Evolutionary conservation across 2,797 vertebrate genomes (phyloP).

Genomic region (Sandelia bainsii): DNA sequence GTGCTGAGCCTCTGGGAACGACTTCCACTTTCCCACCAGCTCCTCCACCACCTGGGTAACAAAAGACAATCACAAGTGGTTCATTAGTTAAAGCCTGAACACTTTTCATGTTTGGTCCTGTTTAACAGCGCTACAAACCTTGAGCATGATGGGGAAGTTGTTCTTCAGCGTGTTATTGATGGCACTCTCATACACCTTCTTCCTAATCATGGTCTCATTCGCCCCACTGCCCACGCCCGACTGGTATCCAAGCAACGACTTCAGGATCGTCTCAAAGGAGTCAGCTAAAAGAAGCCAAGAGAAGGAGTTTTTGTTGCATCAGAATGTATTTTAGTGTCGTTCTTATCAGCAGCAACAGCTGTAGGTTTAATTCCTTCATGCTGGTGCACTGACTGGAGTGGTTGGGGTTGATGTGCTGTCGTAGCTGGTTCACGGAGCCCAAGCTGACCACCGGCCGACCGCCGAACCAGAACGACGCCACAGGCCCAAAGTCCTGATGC

Average conservation of each 20-base stretch:
- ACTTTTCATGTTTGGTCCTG: accelerated
- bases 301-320: background rate
- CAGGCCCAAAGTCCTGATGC: conserved; percentile 91
- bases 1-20: conserved; percentile 91
- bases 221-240: conserved; percentile 83
- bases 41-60: conserved; percentile 90
- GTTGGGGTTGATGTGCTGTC: conserved; percentile 95
- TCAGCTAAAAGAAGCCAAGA: conserved; percentile 83
- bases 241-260: conserved; percentile 94
- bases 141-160: conserved; percentile 88
- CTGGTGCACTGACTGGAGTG: conserved; percentile 86
- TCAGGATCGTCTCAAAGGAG: conserved; percentile 97
- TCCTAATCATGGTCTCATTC: conserved; percentile 86
- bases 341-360: no score
- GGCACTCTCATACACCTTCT: conserved; percentile 90
- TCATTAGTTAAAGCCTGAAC: background rate
- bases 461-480: conserved; percentile 97
- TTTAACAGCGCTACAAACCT: conserved; percentile 79
- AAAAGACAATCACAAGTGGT: background rate
- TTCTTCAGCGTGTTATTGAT: conserved; percentile 88
- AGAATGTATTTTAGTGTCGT: background rate
- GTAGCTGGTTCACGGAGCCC: conserved; percentile 88
- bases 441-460: conserved; percentile 93
- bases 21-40: conserved; percentile 91
- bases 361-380: background rate